These are phyloP conservation scores for Clarias gariepinus DNA, from an alignment of 2,113 vertebrate genomes.

Conservation along the genomic window DNA sequence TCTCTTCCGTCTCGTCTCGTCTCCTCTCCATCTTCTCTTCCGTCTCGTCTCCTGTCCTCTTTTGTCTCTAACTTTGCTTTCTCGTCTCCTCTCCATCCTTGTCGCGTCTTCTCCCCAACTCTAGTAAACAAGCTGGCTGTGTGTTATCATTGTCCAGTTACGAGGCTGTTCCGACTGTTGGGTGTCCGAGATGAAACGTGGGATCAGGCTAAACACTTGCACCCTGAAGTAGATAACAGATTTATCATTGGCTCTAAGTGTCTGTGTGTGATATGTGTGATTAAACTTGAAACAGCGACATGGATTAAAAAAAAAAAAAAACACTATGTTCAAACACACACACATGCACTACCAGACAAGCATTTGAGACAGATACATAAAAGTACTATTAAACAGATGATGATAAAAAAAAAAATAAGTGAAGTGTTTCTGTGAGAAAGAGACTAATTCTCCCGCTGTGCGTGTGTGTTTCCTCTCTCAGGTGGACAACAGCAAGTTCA, in stretches of 20 bases:
- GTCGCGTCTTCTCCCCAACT: background rate
- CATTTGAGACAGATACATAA: background rate
- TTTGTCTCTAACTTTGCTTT: too few species aligned
- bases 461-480: constrained; percentile 55
- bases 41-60: background rate
- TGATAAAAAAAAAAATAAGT: too few species aligned
- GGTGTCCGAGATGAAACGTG: background rate
- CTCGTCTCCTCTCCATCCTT: background rate
- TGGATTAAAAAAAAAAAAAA: too few species aligned
- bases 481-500: constrained; percentile 91
- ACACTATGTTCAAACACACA: too few species aligned
- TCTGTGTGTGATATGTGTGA: background rate
- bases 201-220: background rate
- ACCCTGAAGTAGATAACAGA: background rate
- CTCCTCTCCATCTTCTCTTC: too few species aligned
- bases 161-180: background rate
- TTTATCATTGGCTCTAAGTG: background rate
- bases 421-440: too few species aligned
- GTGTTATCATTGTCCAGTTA: background rate
- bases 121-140: background rate
- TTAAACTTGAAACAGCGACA: background rate
- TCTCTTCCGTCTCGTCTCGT: too few species aligned
- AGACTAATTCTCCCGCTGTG: background rate
- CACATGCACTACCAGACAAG: background rate
- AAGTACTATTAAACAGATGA: too few species aligned